Evolutionary conservation across 2,888 invertebrate genomes (phyloP), one percentile per base, ranked within the genome.

Genomic region (Bhutanitis thaidina): DNA sequence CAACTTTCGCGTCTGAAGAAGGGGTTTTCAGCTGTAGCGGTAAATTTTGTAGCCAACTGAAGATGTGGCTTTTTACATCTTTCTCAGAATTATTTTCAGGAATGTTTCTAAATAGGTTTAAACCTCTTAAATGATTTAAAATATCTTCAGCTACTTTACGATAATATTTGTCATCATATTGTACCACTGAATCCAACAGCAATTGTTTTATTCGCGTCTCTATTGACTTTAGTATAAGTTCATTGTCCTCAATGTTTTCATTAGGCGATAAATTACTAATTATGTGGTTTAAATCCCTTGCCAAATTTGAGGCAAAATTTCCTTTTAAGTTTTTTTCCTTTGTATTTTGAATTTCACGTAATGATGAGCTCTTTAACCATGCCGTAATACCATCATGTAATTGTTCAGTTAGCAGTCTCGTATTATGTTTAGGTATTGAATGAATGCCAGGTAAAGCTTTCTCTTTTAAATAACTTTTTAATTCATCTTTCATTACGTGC

Each of bases 181-280:
- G 40, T 13, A 37, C 4, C n/a, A n/a, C 25, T 12, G 41, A 30
- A n/a, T 51, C 36, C 15, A 51, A 7, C 7, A 45, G 45, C n/a
- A 51, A 51, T 14, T 46, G 40, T 51, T 45, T 51, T 7, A 51
- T 30, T 30, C 25, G 35, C 7, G 41, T 30, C 45, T 45, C 30
- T 45, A 51, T 51, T 0, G 36, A 30, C 29, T 41, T 51, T 8
- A 45, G 15, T 30, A 51, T 45, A 10, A 40, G 14, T 46, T 40
- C 43, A 8, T 43, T n/a, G 10, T 36, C 9, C 15, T 43, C 36
- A 4, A 16, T 20, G 10, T 43, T 29, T 16, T 14, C 12, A 25
- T 13, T 48, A 4, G 15, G 38, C 14, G 38, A 10, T 47, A 47
- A 39, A n/a, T 36, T 36, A 37, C 29, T 36, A 20, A 36, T 25